Percentiles rank a stretch among this genome's conserved stretches.
Evolutionary conservation across 2,797 vertebrate species (phyloP).

Genomic region (Dendrocincla fuliginosa): DNA sequence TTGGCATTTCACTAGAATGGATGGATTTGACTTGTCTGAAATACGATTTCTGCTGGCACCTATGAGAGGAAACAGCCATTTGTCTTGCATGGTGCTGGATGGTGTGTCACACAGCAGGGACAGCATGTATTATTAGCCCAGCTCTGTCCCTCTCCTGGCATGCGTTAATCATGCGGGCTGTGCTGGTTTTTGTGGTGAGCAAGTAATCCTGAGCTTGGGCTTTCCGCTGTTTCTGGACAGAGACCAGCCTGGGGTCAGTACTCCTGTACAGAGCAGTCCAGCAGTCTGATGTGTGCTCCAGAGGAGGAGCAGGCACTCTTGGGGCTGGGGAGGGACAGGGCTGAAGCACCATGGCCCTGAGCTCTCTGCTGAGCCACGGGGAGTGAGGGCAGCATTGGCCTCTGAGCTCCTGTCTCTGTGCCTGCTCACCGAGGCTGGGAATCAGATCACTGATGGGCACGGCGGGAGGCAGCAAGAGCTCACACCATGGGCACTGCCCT

Average conservation of each 20-base stretch:
- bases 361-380: not conserved
- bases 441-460: not conserved
- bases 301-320: not conserved
- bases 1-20: not conserved
- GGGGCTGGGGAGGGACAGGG: not conserved
- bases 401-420: accelerated
- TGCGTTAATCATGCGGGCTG: accelerated
- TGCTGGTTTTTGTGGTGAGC: not conserved
- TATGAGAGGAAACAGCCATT: not conserved
- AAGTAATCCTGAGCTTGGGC: not conserved
- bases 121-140: not conserved
- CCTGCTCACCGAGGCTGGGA: not conserved
- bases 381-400: accelerated
- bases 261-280: not conserved
- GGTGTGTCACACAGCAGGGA: not conserved
- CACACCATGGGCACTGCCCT: not conserved
- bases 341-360: not conserved
- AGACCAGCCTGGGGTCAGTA: not conserved
- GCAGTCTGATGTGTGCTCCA: not conserved
- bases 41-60: not conserved
- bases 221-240: not conserved
- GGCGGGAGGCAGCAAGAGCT: not conserved
- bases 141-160: not conserved
- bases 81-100: not conserved
- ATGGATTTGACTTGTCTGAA: not conserved